These are phyloP conservation scores for Teinopalpus imperialis DNA, from an alignment of 2,888 invertebrate species.

Conservation along the genomic window DNA sequence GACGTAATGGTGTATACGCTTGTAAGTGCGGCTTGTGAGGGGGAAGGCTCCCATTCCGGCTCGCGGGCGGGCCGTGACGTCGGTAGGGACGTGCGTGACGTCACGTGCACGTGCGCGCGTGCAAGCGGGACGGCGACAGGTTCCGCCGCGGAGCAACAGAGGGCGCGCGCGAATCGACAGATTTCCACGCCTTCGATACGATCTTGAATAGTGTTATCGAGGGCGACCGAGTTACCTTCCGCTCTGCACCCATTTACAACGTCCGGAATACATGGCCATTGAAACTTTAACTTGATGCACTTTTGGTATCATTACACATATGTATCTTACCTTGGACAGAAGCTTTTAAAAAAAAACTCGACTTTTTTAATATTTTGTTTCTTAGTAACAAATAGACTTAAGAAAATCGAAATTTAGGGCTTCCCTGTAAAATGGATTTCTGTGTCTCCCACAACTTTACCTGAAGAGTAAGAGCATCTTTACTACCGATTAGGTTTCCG, in stretches of 20 bases:
- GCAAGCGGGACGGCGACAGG: slow-evolving; percentile 51
- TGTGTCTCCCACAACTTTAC: too few species aligned
- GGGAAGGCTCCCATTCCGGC: slow-evolving; percentile 39
- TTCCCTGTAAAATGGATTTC: too few species aligned
- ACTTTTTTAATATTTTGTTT: too few species aligned
- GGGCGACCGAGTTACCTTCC: slow-evolving; percentile 30
- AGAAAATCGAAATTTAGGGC: too few species aligned
- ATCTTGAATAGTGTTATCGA: slow-evolving; percentile 69
- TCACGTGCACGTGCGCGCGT: slow-evolving; percentile 72
- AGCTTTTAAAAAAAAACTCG: too few species aligned
- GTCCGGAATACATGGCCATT: slow-evolving; percentile 3
- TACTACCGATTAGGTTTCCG: too few species aligned
- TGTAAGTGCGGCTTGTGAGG: slow-evolving; percentile 26
- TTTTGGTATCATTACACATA: too few species aligned
- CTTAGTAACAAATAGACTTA: too few species aligned
- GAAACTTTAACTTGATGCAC: too few species aligned
- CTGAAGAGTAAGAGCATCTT: too few species aligned
- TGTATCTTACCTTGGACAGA: too few species aligned
- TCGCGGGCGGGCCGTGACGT: slow-evolving; percentile 57
- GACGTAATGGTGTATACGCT: slow-evolving; percentile 14
- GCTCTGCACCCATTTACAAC: not conserved
- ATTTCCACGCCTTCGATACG: slow-evolving; percentile 73
- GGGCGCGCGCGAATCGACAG: slow-evolving; percentile 71
- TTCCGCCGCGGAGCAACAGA: slow-evolving; percentile 38
- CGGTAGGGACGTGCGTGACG: slow-evolving; percentile 58